These are phyloP conservation scores for Serilophus lunatus DNA, from an alignment of 2,113 vertebrate genomes.

Conservation along the genomic window DNA sequence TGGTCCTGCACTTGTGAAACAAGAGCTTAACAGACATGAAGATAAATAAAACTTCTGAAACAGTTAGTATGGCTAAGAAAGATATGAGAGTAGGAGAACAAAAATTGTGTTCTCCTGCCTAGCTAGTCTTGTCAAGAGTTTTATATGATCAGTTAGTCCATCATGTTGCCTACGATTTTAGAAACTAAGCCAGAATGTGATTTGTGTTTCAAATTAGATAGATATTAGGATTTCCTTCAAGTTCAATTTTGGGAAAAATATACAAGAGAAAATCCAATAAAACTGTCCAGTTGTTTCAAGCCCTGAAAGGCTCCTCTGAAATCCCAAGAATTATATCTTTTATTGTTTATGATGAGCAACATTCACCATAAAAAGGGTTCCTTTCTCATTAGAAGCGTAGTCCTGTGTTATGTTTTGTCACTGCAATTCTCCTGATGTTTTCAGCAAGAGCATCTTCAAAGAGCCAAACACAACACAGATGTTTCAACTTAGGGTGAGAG, in stretches of 20 bases:
- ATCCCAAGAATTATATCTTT: neutral
- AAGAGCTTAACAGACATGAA: neutral
- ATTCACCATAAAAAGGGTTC: neutral
- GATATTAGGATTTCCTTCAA: neutral
- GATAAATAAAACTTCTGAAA: neutral
- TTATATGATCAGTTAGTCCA: neutral
- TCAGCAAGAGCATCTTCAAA: constrained; percentile 28
- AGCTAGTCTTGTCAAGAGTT: neutral
- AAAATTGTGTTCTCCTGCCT: neutral
- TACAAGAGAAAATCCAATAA: neutral
- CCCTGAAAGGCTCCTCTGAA: neutral
- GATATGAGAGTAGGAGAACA: neutral
- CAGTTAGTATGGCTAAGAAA: neutral
- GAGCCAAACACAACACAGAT: constrained; percentile 50
- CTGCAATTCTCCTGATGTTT: constrained; percentile 14
- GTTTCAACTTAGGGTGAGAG: neutral
- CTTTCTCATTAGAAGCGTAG: neutral
- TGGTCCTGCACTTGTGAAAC: neutral
- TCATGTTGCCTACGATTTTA: neutral
- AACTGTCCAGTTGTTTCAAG: neutral
- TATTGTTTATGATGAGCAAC: neutral
- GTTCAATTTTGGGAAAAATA: constrained; percentile 13
- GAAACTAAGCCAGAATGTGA: neutral
- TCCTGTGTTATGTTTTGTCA: constrained; percentile 21
- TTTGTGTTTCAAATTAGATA: neutral